Evolutionary conservation across 2,888 invertebrate species (phyloP), one percentile per base, ranked within the genome.

Genomic region (Leptopterna dolabrata): DNA sequence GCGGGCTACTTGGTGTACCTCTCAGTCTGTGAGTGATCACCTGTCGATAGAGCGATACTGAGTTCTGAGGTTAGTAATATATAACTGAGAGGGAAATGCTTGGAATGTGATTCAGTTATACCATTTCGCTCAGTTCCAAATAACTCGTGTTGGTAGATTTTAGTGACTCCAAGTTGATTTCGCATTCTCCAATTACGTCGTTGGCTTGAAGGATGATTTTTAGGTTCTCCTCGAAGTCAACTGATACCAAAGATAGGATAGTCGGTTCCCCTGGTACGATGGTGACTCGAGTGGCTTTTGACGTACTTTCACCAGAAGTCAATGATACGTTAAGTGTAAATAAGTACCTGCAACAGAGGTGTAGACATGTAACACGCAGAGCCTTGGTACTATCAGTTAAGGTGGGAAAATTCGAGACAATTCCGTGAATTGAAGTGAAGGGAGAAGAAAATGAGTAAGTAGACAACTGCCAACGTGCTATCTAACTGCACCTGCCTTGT

Each of bases 241-340:
- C 19, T 30, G 82, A 82, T 16, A 43, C 71, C n/a, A 87, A 55
- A 11, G 73, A 73, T 7, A 87, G 73, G 30, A 82, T 47, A 29
- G 87, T 76, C 1, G 87, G 87, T 36, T 87, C 87, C 6, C 87
- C 87, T 13, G 87, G 71, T 0, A 87, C 87, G 4, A 87, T 73
- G 24, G 24, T 13, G 19, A 87, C 82, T 43, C 14, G 9, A 11
- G 36, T 73, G 2, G 36, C 29, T 16, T 73, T 82, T 7, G 78
- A 29, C 29, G 76, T 86, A 19, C 78, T 63, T 55, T 86, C 78
- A 1, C 86, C 86, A 19, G 86, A 86, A 16, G 78, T 51, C 19
- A 86, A 36, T 0, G 63, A 41, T 6, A 51, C 41, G 41, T 51
- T 76, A 0, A 86, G 43, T 7, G 76, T 78, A 36, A 86, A 86